phyloP scores from a whole-genome alignment of 1,140 invertebrate species.

The Drosophila pallidifrons region DNA sequence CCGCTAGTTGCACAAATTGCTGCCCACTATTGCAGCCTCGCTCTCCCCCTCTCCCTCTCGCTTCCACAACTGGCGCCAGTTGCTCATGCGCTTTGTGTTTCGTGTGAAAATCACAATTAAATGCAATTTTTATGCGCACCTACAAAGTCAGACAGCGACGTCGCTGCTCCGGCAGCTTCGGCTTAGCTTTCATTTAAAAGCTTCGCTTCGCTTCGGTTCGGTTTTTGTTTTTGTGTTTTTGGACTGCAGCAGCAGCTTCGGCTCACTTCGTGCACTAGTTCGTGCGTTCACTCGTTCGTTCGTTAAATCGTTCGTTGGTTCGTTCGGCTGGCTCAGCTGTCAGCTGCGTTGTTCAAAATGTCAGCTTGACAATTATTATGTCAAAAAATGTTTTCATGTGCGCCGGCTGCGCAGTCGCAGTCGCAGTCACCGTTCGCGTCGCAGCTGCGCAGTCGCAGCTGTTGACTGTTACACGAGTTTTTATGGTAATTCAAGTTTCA shows the following conservation, averaged over 20 bases:
- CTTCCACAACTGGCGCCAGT: constrained; percentile 44
- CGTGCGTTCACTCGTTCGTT: background rate
- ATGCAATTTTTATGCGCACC: constrained; percentile 82
- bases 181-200: constrained; percentile 51
- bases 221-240: too few relatives aligned
- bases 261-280: background rate
- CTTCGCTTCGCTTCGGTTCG: constrained; percentile 3
- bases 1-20: constrained; percentile 82
- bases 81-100: constrained; percentile 80
- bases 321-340: constrained; percentile 52
- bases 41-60: background rate
- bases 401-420: constrained; percentile 47
- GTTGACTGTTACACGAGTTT: constrained; percentile 82
- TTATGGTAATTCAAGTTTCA: constrained; percentile 84
- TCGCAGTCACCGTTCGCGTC: constrained; percentile 28
- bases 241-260: constrained; percentile 5
- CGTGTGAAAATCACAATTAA: constrained; percentile 85
- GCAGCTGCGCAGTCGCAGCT: constrained; percentile 61
- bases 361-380: constrained; percentile 85
- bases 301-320: background rate
- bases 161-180: constrained; percentile 24
- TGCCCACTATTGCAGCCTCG: constrained; percentile 31
- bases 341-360: constrained; percentile 83
- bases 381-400: constrained; percentile 74
- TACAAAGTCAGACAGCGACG: constrained; percentile 56